phyloP scores from a whole-genome alignment of 2,113 vertebrate genomes.

The Elephas maximus region DNA sequence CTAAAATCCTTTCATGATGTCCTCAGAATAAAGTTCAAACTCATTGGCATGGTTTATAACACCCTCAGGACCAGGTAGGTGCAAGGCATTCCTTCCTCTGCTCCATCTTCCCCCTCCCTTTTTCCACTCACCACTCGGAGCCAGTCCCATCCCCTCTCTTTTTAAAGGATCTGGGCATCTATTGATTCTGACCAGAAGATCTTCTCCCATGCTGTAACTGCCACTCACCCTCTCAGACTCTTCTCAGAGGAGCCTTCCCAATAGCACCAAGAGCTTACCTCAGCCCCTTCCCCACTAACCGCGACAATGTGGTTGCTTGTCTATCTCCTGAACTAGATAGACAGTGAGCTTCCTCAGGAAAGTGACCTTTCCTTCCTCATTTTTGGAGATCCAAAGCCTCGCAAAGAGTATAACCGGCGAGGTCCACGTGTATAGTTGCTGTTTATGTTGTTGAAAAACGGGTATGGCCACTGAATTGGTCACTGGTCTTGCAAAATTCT shows the following conservation, averaged over 20 bases:
- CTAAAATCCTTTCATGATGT: background rate
- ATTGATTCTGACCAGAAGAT: background rate
- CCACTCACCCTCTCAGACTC: background rate
- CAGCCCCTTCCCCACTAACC: background rate
- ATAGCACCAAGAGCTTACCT: constrained; percentile 35
- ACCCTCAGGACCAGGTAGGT: background rate
- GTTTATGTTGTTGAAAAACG: too few relatives aligned
- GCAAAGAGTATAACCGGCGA: background rate
- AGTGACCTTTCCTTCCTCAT: background rate
- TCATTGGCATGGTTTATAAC: background rate
- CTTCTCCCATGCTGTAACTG: background rate
- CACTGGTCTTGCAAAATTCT: too few relatives aligned
- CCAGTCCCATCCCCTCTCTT: background rate
- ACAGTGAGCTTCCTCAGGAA: background rate
- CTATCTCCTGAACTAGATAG: background rate
- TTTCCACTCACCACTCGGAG: background rate
- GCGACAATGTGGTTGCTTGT: constrained; percentile 52
- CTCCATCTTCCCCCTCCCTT: background rate
- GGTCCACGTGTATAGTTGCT: too few relatives aligned
- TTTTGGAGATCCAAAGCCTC: background rate
- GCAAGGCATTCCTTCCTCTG: background rate
- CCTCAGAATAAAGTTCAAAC: background rate
- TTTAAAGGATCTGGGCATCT: background rate
- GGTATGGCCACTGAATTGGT: too few relatives aligned
- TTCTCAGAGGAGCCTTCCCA: background rate